Percentiles rank a stretch among this genome's conserved stretches.
Evolutionary conservation across 2,797 vertebrate species (phyloP).

Genomic region (Trematomus bernacchii): DNA sequence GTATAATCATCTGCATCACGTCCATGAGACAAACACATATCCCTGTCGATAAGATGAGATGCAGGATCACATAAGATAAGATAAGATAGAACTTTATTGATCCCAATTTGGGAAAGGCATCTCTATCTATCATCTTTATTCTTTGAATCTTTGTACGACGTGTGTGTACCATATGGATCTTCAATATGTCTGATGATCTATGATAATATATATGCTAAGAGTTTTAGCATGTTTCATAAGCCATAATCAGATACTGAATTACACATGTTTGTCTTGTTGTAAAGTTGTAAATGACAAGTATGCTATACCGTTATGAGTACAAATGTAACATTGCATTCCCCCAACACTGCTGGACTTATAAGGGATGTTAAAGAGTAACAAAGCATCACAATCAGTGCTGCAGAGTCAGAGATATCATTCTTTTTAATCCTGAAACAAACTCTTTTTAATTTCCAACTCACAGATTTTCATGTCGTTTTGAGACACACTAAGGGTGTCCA

Average conservation of each 20-base stretch:
- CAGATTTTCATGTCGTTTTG: too few relatives aligned
- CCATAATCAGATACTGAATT: too few relatives aligned
- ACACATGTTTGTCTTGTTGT: too few relatives aligned
- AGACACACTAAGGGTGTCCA: too few relatives aligned
- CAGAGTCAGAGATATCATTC: neutral
- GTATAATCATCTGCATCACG: slow-evolving; percentile 33
- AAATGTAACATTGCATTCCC: neutral
- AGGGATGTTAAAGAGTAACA: neutral
- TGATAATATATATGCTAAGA: neutral
- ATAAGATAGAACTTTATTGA: neutral
- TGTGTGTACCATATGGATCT: neutral
- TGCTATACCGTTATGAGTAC: neutral
- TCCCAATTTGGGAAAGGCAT: neutral
- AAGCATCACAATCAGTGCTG: neutral
- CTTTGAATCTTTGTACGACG: slow-evolving; percentile 7
- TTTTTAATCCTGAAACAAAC: neutral
- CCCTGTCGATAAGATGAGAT: slow-evolving; percentile 27
- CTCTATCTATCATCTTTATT: neutral
- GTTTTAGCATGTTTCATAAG: neutral
- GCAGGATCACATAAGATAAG: slow-evolving; percentile 38
- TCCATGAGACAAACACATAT: slow-evolving; percentile 27
- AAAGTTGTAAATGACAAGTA: too few relatives aligned
- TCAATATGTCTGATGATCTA: neutral
- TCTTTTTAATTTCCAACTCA: too few relatives aligned
- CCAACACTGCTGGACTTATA: neutral